These are phyloP conservation scores for Clitarchus hookeri DNA, from an alignment of 2,888 invertebrate genomes.

Conservation along the genomic window DNA sequence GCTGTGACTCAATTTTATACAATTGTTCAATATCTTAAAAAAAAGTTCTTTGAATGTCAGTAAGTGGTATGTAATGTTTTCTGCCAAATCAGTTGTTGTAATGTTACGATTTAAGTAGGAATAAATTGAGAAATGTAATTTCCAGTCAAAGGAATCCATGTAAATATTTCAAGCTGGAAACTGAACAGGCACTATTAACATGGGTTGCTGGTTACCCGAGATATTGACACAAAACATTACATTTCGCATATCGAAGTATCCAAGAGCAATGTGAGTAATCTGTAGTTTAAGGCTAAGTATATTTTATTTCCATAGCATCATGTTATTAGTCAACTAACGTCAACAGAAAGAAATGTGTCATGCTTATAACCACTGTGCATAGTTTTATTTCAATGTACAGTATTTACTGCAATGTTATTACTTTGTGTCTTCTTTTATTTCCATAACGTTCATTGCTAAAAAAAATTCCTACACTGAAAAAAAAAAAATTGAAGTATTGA, in stretches of 20 bases:
- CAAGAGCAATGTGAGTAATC: constrained; percentile 14
- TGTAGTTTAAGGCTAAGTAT: not conserved
- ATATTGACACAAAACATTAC: constrained; percentile 14
- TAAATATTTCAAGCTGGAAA: not conserved
- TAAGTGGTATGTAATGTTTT: constrained; percentile 3
- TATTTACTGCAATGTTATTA: not conserved
- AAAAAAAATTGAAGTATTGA: not conserved
- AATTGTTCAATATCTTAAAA: constrained; percentile 3
- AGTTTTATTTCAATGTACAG: constrained; percentile 8
- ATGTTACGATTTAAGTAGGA: not conserved
- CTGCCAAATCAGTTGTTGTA: constrained; percentile 7
- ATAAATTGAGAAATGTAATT: not conserved
- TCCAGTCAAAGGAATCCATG: not conserved
- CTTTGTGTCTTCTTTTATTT: constrained; percentile 11
- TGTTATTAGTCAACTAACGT: constrained; percentile 6
- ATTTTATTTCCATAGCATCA: constrained; percentile 14
- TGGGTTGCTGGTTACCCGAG: not conserved
- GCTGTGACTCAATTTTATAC: constrained; percentile 14
- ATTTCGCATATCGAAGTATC: not conserved
- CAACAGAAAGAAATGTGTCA: constrained; percentile 8
- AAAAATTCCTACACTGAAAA: not conserved
- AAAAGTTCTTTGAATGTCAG: not conserved
- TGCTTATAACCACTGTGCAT: constrained; percentile 1
- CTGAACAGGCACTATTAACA: not conserved
- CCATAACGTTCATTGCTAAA: not conserved